phyloP scores from a whole-genome alignment of 64 coral and sea anemone species.

The Actinia equina region DNA sequence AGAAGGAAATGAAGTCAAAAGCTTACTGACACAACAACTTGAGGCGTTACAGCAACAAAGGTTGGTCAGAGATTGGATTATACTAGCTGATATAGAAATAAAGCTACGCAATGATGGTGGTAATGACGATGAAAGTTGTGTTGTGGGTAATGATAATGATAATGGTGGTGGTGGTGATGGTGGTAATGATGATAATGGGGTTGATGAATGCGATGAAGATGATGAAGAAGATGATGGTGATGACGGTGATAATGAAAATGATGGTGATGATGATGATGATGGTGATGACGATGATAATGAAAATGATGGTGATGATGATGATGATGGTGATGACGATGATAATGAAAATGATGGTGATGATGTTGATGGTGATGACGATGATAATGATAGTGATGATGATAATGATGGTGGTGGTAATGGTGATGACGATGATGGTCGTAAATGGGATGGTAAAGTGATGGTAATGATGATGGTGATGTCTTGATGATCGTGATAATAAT shows the following conservation, averaged over 20 bases:
- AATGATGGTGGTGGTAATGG: background rate
- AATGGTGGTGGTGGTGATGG: background rate
- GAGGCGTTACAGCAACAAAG: slow-evolving; percentile 66
- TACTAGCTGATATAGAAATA: too few species aligned
- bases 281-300: background rate
- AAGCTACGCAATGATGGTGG: too few species aligned
- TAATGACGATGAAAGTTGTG: background rate
- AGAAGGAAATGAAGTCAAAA: slow-evolving; percentile 53
- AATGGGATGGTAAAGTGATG: background rate
- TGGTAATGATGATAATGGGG: background rate
- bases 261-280: background rate
- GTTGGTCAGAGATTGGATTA: slow-evolving; percentile 21
- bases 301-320: background rate
- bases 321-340: background rate
- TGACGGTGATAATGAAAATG: background rate
- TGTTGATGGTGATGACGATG: background rate
- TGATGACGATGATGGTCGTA: too few species aligned
- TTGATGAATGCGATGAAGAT: background rate
- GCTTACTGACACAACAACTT: slow-evolving; percentile 56
- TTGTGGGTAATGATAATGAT: background rate
- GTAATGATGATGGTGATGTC: background rate
- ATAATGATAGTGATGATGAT: background rate
- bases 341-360: background rate
- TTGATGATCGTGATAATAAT: background rate
- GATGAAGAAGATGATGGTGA: background rate